Conservation (phyloP, 2,797 vertebrate species). For the Numenius phaeopus region DNA sequence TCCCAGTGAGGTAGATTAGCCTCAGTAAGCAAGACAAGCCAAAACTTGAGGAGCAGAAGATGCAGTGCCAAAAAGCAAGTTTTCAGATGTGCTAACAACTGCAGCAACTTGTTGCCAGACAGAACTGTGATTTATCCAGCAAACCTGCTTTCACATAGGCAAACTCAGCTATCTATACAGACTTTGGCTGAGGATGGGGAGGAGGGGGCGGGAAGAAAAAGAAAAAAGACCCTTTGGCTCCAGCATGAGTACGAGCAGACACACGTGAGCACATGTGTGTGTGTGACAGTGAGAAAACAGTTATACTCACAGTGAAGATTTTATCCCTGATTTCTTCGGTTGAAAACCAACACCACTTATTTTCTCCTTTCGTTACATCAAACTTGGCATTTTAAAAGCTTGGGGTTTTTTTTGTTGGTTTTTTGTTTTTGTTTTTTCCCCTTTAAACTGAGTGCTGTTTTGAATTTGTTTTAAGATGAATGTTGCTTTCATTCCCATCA, state of each 20-base stretch:
- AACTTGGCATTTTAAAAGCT: conserved; percentile 84
- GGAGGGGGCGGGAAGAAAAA: neutral
- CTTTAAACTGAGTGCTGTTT: conserved; percentile 77
- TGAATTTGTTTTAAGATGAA: conserved; percentile 74
- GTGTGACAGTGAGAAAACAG: neutral
- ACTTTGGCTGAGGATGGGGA: neutral
- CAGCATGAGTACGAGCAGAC: neutral
- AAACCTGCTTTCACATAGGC: neutral
- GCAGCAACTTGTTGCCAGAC: neutral
- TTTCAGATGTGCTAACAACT: neutral
- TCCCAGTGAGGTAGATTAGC: neutral
- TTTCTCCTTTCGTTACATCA: conserved; percentile 79
- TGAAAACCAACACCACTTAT: conserved; percentile 76
- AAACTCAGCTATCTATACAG: neutral
- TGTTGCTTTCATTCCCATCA: conserved; percentile 53
- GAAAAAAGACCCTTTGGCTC: neutral
- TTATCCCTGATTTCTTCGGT: conserved; percentile 67
- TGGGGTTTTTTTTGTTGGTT: conserved; percentile 3
- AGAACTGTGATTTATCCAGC: neutral
- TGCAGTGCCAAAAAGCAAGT: neutral
- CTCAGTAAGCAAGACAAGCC: neutral
- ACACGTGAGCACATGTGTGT: fast-evolving
- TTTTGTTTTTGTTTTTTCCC: neutral
- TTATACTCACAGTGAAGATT: conserved; percentile 46
- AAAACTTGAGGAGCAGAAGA: neutral